phyloP scores from a whole-genome alignment of 1,140 invertebrate genomes.

The Drosophila nigromelanica region DNA sequence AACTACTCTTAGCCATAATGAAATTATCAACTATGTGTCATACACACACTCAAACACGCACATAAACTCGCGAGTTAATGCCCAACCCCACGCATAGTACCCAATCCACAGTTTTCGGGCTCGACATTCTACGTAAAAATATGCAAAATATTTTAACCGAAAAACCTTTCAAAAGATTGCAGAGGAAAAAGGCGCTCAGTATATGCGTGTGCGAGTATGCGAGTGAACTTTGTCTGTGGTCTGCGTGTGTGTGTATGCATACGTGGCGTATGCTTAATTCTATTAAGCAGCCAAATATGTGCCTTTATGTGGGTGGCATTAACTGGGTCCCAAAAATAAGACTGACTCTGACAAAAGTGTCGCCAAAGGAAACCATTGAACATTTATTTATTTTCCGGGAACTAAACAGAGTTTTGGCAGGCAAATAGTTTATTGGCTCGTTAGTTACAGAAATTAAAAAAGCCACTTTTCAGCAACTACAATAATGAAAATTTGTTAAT shows the following conservation, averaged over 20 bases:
- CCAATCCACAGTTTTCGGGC: constrained; percentile 18
- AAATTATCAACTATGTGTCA: constrained; percentile 71
- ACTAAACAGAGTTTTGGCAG: background rate
- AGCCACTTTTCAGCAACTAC: background rate
- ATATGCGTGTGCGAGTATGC: constrained; percentile 34
- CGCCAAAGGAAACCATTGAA: constrained; percentile 13
- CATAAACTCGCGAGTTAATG: constrained; percentile 13
- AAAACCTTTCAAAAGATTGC: constrained; percentile 78
- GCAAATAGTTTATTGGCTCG: constrained; percentile 4
- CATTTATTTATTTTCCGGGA: background rate
- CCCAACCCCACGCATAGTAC: background rate
- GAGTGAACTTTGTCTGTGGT: background rate
- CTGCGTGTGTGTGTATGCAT: constrained; percentile 10
- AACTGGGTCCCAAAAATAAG: constrained; percentile 23
- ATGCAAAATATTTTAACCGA: constrained; percentile 79
- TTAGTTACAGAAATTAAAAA: background rate
- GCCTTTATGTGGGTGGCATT: constrained; percentile 25
- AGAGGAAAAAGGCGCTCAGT: constrained; percentile 27
- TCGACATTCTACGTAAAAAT: constrained; percentile 65
- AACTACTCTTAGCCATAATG: constrained; percentile 60
- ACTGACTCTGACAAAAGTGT: constrained; percentile 11
- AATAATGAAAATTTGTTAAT: no score
- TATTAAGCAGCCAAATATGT: constrained; percentile 48
- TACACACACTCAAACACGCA: constrained; percentile 4
- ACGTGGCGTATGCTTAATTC: constrained; percentile 56